These are phyloP conservation scores for Hyposmocoma kahamanoa DNA, from an alignment of 1,140 invertebrate genomes.

Conservation along the genomic window DNA sequence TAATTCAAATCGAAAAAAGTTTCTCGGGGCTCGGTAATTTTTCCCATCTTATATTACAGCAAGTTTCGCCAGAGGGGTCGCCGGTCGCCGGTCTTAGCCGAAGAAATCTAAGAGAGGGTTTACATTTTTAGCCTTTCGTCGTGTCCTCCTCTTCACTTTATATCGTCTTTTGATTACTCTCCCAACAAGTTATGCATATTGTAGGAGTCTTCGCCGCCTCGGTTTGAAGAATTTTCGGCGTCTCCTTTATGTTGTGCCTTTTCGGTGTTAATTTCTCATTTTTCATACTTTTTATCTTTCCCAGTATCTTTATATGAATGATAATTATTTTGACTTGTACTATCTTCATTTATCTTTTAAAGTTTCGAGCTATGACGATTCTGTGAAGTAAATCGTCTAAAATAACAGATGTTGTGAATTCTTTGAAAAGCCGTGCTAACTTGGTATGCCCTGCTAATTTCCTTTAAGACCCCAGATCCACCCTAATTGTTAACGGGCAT, in stretches of 20 bases:
- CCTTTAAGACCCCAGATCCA: slow-evolving; percentile 57
- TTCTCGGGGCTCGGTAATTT: slow-evolving; percentile 64
- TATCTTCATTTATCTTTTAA: slow-evolving; percentile 7
- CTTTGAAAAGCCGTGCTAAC: slow-evolving; percentile 32
- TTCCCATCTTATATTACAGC: slow-evolving; percentile 68
- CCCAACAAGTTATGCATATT: slow-evolving; percentile 73
- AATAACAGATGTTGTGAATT: slow-evolving; percentile 1
- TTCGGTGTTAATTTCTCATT: slow-evolving; percentile 55
- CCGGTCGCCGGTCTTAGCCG: slow-evolving; percentile 51
- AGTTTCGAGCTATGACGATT: no score
- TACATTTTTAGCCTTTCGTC: slow-evolving; percentile 71
- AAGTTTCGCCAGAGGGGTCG: slow-evolving; percentile 65
- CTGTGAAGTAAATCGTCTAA: not conserved
- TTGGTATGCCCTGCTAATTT: slow-evolving; percentile 53
- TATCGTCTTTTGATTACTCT: slow-evolving; percentile 73
- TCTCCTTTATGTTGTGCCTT: slow-evolving; percentile 47
- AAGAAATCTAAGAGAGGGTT: slow-evolving; percentile 65
- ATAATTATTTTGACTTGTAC: slow-evolving; percentile 39
- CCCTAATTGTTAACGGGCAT: slow-evolving; percentile 68
- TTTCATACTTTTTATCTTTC: slow-evolving; percentile 52
- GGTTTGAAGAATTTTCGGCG: slow-evolving; percentile 57
- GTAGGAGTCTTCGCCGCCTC: slow-evolving; percentile 54
- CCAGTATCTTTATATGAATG: slow-evolving; percentile 52
- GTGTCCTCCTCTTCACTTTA: slow-evolving; percentile 67
- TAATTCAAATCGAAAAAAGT: slow-evolving; percentile 74